Base-by-base conservation (phyloP, 2,113 vertebrate species). In the Rhombomys opimus region DNA sequence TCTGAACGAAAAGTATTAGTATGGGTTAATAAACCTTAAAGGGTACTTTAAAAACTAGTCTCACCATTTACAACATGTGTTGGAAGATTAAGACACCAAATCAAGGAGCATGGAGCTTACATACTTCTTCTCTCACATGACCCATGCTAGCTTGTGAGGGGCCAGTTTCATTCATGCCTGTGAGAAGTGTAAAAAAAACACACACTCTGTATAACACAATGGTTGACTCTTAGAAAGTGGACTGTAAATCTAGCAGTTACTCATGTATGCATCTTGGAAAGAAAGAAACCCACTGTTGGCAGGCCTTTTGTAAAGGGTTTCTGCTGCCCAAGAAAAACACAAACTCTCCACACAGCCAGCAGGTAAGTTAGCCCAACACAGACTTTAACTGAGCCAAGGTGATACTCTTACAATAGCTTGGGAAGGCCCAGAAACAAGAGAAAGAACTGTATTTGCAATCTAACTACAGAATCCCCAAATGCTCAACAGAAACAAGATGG, bases 1-100 rank as follows among this genome's bases (percentile, higher is more conserved):
- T 98, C 98, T 98, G 96, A 63, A 67, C 93, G 90, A 91, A 95
- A 94, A 95, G 61, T 65, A 90, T 91, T 87, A 70, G 14, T 38
- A 61, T 78, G 54, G 30, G 81, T 95, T 91, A 95, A 78, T 91
- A 78, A 68, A 38, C 46, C 70, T 82, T 63, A 52, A 87, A 54
- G 57, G 30, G 84, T 94, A 76, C 78, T 87, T 94, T 78, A 68
- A 89, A 97, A 97, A 76, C 54, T 91, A 68, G 35, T 95, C 90
- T 93, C 67, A 77, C 61, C 88, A 96, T 67, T 92, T 50, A 97
- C 73, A 97, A 81, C 27, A 95, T 65, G 94, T 54, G 18, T 91
- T 27, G 94, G 97, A 81, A 63, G 90, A 96, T 72, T 35, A 93
- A 97, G 80, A 95, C 92, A 30, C 78, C 35, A 94, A 95, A 97